These are phyloP conservation scores for Eudyptes chrysolophus DNA, from an alignment of 2,113 vertebrate species.

Conservation along the genomic window DNA sequence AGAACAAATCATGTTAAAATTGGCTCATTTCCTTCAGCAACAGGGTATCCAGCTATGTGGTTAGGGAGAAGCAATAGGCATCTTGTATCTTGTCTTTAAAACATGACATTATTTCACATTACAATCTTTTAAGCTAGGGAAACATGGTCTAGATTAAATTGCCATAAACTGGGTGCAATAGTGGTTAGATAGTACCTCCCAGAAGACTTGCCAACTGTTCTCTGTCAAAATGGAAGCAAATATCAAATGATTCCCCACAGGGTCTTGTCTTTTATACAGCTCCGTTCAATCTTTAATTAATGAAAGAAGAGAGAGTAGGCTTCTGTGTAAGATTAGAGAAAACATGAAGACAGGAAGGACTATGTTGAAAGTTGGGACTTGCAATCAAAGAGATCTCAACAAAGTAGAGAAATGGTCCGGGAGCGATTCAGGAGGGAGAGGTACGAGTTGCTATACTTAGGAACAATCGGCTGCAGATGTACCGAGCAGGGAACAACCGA, in stretches of 20 bases:
- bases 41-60: background rate
- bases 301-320: background rate
- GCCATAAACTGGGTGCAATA: background rate
- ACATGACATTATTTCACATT: constrained; percentile 25
- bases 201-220: background rate
- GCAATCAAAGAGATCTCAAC: background rate
- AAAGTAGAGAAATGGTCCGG: background rate
- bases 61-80: background rate
- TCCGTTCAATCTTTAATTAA: constrained; percentile 19
- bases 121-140: background rate
- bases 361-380: background rate
- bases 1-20: constrained; percentile 18
- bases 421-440: background rate
- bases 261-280: background rate
- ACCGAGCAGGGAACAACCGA: rapidly evolving
- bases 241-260: background rate
- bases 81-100: constrained; percentile 22
- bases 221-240: constrained; percentile 27
- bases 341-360: background rate
- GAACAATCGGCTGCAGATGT: background rate
- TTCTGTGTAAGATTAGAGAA: background rate
- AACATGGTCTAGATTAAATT: background rate
- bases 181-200: background rate
- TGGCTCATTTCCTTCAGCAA: background rate
- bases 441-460: background rate